These are phyloP conservation scores for Toxonevra muliebris DNA, from an alignment of 2,888 invertebrate genomes.

Conservation along the genomic window DNA sequence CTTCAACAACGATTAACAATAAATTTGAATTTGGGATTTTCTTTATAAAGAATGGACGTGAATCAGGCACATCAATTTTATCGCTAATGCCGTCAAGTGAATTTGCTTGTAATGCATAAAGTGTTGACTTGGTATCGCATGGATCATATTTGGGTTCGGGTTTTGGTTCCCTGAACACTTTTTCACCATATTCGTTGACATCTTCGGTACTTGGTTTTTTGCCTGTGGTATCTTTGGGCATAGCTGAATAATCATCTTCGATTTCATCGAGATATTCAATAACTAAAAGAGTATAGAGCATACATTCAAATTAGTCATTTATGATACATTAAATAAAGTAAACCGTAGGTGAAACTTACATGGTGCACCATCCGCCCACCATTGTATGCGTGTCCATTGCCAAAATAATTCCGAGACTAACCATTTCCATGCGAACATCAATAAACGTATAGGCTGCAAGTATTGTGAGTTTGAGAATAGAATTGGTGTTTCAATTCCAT, in stretches of 20 bases:
- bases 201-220: conserved; percentile 46
- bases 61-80: conserved; percentile 63
- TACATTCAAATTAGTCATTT: not conserved
- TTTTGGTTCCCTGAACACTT: conserved; percentile 62
- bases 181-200: conserved; percentile 57
- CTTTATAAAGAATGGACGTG: conserved; percentile 75
- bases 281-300: conserved; percentile 44
- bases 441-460: conserved; percentile 63
- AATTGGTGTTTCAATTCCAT: not conserved
- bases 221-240: conserved; percentile 47
- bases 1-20: conserved; percentile 77
- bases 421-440: conserved; percentile 65
- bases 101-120: conserved; percentile 75
- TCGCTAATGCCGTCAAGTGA: conserved; percentile 65
- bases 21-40: conserved; percentile 82
- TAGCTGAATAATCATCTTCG: conserved; percentile 65
- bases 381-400: conserved; percentile 56
- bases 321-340: not conserved
- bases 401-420: conserved; percentile 62
- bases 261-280: conserved; percentile 65
- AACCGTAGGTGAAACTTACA: conserved; percentile 49
- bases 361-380: conserved; percentile 62
- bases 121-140: conserved; percentile 77
- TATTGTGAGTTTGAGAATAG: not conserved
- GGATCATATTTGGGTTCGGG: conserved; percentile 64